These are phyloP conservation scores for Enteromius viviparus DNA, from an alignment of 2,797 vertebrate genomes.

Conservation along the genomic window DNA sequence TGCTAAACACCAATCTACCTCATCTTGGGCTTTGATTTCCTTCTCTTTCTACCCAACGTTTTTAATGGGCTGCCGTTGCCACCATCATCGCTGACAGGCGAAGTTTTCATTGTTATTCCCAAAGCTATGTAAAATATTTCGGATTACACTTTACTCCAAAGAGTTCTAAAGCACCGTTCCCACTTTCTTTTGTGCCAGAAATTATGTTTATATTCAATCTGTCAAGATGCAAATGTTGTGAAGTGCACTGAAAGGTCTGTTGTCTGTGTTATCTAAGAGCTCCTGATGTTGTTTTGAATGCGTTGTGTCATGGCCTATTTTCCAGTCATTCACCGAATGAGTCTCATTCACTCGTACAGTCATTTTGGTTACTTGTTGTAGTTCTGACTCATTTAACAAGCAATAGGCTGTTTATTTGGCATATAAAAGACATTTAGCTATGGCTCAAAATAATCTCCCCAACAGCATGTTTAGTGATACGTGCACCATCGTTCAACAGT, in stretches of 20 bases:
- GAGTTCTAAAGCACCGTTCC: conserved; percentile 28
- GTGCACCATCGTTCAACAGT: conserved; percentile 42
- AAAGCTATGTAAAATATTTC: conserved; percentile 19
- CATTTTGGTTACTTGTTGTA: conserved; percentile 37
- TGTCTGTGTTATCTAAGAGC: conserved; percentile 29
- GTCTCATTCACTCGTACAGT: conserved; percentile 33
- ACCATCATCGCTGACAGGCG: conserved; percentile 32
- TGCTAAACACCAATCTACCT: conserved; percentile 52
- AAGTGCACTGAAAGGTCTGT: conserved; percentile 39
- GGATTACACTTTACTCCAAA: conserved; percentile 21
- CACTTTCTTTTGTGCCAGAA: conserved; percentile 13
- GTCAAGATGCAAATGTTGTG: conserved; percentile 38
- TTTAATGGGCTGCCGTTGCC: background rate
- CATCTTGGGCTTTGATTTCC: conserved; percentile 48
- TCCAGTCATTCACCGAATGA: conserved; percentile 47
- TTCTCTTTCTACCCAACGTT: conserved; percentile 29
- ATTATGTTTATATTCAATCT: conserved; percentile 28
- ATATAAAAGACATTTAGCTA: conserved; percentile 55
- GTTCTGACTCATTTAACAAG: conserved; percentile 61
- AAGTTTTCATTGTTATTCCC: conserved; percentile 45
- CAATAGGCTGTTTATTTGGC: conserved; percentile 55
- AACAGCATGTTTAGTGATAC: conserved; percentile 49
- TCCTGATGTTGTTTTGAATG: conserved; percentile 32
- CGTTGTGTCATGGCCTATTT: conserved; percentile 49
- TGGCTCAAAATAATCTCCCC: conserved; percentile 48